A percentile compares a stretch with the other conserved stretches of the same genome.
phyloP scores from a whole-genome alignment of 2,797 vertebrate species.

The Silurus lanzhouensis region DNA sequence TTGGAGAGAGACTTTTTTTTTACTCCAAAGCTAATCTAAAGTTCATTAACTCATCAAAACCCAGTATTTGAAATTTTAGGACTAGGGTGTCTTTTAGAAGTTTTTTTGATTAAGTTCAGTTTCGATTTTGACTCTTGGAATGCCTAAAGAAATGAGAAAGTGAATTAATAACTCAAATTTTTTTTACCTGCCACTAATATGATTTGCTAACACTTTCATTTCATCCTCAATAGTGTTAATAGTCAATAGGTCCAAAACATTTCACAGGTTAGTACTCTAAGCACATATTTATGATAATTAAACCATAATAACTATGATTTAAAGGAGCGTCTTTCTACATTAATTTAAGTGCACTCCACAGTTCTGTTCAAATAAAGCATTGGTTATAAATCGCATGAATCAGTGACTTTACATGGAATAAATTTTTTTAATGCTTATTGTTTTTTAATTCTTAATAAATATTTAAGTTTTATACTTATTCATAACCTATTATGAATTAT shows the following conservation, averaged over 20 bases:
- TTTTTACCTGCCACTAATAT: neutral
- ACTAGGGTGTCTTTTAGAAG: conserved; percentile 42
- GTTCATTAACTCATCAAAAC: conserved; percentile 79
- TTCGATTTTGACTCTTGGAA: conserved; percentile 8
- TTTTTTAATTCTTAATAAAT: neutral
- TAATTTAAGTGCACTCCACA: neutral
- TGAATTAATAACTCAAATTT: neutral
- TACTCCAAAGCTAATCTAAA: conserved; percentile 75
- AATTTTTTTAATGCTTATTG: neutral
- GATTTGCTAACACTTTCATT: neutral
- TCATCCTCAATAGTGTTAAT: conserved; percentile 4
- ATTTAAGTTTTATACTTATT: neutral
- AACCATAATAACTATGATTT: neutral
- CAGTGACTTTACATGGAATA: neutral
- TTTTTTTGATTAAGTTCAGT: neutral
- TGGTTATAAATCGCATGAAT: neutral
- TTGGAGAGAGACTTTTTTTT: conserved; percentile 78
- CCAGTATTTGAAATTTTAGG: conserved; percentile 57
- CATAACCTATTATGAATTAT: neutral
- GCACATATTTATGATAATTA: neutral
- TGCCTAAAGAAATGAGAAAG: neutral
- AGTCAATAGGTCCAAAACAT: neutral
- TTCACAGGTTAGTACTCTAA: neutral
- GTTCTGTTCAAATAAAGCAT: neutral
- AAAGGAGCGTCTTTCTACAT: neutral